Base-by-base conservation (phyloP, 2,113 vertebrate species). In the Eurypyga helias region DNA sequence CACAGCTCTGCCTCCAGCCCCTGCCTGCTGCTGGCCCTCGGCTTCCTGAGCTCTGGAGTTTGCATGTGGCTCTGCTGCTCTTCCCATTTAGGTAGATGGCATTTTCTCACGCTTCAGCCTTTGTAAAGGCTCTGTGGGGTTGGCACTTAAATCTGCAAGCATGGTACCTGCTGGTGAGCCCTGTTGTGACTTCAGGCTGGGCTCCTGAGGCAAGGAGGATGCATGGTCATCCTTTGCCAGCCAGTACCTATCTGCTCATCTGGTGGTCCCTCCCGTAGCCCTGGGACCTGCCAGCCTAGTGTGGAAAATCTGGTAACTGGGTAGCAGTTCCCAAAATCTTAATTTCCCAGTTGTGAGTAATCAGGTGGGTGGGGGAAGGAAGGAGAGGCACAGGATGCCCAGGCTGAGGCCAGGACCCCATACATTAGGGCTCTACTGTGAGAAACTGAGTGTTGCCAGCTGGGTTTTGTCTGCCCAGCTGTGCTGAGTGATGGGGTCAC, bases 1-100 rank as follows among this genome's bases (percentile, higher is more conserved):
- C 23, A 12, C 0, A 0, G 28, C 25, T 83, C 57, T 77, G 48
- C 15, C 11, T 31, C 18, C 6, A 13, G 26, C 9, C 54, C 34
- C 17, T 2, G 12, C 2, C 1, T 7, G 26, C 31, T 48, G 34
- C 36, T 4, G 4, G 41, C 64, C 34, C 17, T 46, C 1, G 1
- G 12, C 57, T 67, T 87, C 20, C 14, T 3, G 3, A 34, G 61
- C 54, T 41, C 13, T 79, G 49, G 36, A 41, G n/a, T 58, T 69
- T 52, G 46, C 14, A 20, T 51, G 54, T 69, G 54, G 14, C 61
- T 87, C 72, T 67, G 43, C 60, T 91, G 61, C 79, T 34, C 29
- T 83, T 79, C 21, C 16, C 6, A 3, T 52, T 57, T 26, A 43
- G 15, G 49, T 64, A 73, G 48, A 33, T 41, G 43, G n/a, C 11